Percentiles rank a stretch among this genome's conserved stretches.
Evolutionary conservation across 2,113 vertebrate genomes (phyloP).

Genomic region (Ariopsis seemanni): DNA sequence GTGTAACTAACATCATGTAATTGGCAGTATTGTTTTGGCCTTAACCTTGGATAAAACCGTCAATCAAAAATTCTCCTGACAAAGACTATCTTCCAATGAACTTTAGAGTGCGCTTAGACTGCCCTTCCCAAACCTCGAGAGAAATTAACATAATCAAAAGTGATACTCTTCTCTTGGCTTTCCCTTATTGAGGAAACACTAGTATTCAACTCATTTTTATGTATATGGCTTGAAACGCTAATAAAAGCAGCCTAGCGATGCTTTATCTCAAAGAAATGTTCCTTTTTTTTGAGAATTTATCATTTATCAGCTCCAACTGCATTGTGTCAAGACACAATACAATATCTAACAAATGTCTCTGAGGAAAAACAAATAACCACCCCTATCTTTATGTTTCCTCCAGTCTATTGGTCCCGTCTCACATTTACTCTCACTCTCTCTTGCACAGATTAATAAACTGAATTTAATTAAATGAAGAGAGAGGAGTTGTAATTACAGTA

Average conservation of each 20-base stretch:
- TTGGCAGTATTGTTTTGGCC: neutral
- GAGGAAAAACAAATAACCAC: slow-evolving; percentile 64
- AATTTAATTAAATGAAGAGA: slow-evolving; percentile 70
- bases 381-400: slow-evolving; percentile 31
- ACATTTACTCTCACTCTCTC: slow-evolving; percentile 1
- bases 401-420: slow-evolving; percentile 23
- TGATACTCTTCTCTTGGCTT: slow-evolving; percentile 38
- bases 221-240: slow-evolving; percentile 50
- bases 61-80: neutral
- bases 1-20: neutral
- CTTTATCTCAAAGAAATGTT: slow-evolving; percentile 62
- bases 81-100: neutral
- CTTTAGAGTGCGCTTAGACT: neutral
- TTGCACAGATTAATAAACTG: slow-evolving; percentile 69
- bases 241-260: slow-evolving; percentile 44
- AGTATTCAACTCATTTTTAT: slow-evolving; percentile 47
- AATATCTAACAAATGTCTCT: slow-evolving; percentile 54
- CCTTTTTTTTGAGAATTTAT: slow-evolving; percentile 59
- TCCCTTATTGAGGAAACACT: slow-evolving; percentile 40
- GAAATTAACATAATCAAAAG: slow-evolving; percentile 65
- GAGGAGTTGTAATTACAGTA: slow-evolving; percentile 67
- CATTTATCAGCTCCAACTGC: slow-evolving; percentile 61
- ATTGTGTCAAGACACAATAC: slow-evolving; percentile 53
- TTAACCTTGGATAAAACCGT: neutral
- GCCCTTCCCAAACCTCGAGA: slow-evolving; percentile 23